A percentile compares a stretch with the other conserved stretches of the same genome.
Evolutionary conservation across 2,113 vertebrate species (phyloP).

Genomic region (Gobio gobio): DNA sequence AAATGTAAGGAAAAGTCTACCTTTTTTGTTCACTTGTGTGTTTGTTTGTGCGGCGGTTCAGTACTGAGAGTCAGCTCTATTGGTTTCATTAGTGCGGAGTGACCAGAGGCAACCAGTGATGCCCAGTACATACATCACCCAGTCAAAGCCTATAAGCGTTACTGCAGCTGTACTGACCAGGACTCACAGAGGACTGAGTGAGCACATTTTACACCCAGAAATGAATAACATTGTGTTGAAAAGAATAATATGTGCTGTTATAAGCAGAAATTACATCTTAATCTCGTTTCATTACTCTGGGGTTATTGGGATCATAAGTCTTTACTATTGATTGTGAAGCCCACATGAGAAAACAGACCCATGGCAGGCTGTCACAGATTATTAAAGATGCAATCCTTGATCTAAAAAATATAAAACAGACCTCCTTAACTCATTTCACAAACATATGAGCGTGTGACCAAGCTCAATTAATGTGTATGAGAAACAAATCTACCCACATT

Average conservation of each 20-base stretch:
- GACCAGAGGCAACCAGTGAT: conserved; percentile 26
- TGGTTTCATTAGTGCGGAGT: conserved; percentile 46
- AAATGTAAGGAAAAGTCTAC: conserved; percentile 3
- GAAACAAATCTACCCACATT: background rate
- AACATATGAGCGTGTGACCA: background rate
- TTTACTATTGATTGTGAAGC: conserved; percentile 33
- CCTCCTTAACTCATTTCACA: background rate
- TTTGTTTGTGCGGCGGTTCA: background rate
- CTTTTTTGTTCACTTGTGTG: background rate
- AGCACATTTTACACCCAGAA: conserved; percentile 1
- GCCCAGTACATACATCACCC: conserved; percentile 40
- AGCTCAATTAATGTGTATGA: background rate
- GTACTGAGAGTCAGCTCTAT: conserved; percentile 30
- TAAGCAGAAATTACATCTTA: conserved; percentile 2
- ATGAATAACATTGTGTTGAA: background rate
- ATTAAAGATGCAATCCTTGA: conserved; percentile 18
- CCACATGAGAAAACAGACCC: conserved; percentile 7
- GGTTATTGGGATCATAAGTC: conserved; percentile 8
- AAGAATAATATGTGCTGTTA: background rate
- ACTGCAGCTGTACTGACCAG: background rate
- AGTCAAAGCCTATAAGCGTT: conserved; percentile 27
- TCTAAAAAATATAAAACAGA: conserved; percentile 1
- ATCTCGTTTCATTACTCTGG: background rate
- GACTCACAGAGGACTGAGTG: background rate
- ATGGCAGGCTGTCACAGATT: background rate